Percentiles rank a stretch among this genome's conserved stretches.
Conservation (phyloP, 2,888 invertebrate species). For the Sphecodes monilicornis region DNA sequence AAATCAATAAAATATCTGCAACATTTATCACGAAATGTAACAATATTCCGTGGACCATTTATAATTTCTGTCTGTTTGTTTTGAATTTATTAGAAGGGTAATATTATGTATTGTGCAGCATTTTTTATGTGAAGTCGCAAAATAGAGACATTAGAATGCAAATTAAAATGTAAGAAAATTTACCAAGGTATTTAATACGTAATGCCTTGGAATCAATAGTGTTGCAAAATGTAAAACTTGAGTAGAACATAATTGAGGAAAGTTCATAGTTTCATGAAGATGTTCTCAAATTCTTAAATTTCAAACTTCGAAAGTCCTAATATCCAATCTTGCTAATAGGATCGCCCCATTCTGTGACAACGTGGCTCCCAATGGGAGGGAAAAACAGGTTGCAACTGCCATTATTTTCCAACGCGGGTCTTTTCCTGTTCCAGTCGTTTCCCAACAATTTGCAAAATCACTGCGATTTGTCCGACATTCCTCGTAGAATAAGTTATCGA, state of each 20-base stretch:
- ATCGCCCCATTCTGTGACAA: neutral
- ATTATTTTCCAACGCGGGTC: neutral
- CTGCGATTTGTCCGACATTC: neutral
- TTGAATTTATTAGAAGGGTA: too few relatives aligned
- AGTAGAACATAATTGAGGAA: neutral
- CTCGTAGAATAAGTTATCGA: constrained; percentile 3
- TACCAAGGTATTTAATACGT: too few relatives aligned
- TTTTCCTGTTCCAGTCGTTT: neutral
- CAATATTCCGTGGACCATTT: too few relatives aligned
- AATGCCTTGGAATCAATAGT: neutral
- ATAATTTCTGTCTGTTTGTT: too few relatives aligned
- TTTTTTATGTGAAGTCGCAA: too few relatives aligned
- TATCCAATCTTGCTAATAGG: neutral
- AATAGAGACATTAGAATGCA: too few relatives aligned
- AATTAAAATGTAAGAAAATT: too few relatives aligned
- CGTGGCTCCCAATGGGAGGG: neutral
- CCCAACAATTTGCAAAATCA: neutral
- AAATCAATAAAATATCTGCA: too few relatives aligned
- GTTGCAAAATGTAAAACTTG: neutral
- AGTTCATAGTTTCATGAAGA: neutral
- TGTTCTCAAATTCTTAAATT: neutral
- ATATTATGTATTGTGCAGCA: too few relatives aligned
- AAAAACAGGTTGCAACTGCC: neutral
- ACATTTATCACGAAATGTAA: too few relatives aligned
- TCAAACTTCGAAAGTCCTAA: neutral